Base-by-base conservation (phyloP, 2,113 vertebrate genomes). In the Hydropotes inermis region DNA sequence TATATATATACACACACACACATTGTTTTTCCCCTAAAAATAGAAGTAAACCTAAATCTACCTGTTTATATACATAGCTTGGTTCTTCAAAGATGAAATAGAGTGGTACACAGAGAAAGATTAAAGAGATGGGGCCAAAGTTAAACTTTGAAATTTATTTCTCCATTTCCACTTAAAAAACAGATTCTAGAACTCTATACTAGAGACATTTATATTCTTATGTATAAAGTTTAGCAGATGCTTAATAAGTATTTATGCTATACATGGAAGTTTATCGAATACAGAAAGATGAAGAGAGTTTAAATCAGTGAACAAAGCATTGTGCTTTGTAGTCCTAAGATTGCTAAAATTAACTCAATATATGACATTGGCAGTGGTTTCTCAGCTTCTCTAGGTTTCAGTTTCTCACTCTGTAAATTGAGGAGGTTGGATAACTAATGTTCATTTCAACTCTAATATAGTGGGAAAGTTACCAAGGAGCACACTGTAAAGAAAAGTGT, bases 391-490 rank as follows among this genome's bases (percentile, higher is more conserved):
- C 60, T 15, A 28, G 79, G 33, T n/a, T 92, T 97, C 39, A 15
- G 15, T 91, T 86, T 55, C 61, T 33, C 28, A 23, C 36, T 94
- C 36, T 87, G 58, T 64, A 94, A 93, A 97, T 95, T 94, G 60
- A 96, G 57, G 17, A 81, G 28, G 30, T 58, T 97, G 14, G 30
- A 93, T 91, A 89, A 50, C 45, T 58, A 92, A 95, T 87, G 13
- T 25, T 61, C 30, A 57, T 74, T 97, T 97, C 87, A 95, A 64
- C 83, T 93, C 47, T 96, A 89, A 94, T 93, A 67, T 60, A 52
- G 58, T 81, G 64, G 81, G 43, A 97, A 97, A 95, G 93, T 82
- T 97, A 91, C 45, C 52, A 33, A 52, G 70, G 39, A 67, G 10
- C 14, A 86, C 47, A 78, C 6, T 79, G 7, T 33, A 78, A 89